These are phyloP conservation scores for Charina bottae DNA, from an alignment of 2,113 vertebrate genomes.

Conservation along the genomic window DNA sequence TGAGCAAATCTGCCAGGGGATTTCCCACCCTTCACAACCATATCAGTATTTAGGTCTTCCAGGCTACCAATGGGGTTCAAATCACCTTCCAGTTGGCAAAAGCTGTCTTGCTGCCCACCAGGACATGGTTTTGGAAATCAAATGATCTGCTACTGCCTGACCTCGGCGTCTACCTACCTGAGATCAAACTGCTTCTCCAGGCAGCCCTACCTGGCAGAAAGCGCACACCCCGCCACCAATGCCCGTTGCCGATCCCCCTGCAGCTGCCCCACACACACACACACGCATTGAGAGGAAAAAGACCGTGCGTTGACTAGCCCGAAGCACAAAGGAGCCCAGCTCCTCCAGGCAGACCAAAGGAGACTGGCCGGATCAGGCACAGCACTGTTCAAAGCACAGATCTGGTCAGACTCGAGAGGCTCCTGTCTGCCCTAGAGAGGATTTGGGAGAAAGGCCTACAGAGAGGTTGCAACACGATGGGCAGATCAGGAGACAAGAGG, in stretches of 20 bases:
- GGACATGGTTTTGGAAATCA: neutral
- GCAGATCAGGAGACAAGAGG: neutral
- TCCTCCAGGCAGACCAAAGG: neutral
- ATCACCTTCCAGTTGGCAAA: neutral
- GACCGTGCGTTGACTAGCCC: neutral
- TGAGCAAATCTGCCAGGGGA: neutral
- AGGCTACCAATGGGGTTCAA: neutral
- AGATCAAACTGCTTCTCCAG: neutral
- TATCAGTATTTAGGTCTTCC: neutral
- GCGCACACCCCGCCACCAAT: neutral
- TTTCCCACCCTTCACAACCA: neutral
- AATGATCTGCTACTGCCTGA: neutral
- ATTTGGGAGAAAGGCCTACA: neutral
- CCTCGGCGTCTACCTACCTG: neutral
- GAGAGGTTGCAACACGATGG: neutral
- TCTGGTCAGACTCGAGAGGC: neutral
- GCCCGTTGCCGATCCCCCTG: neutral
- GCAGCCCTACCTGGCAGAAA: neutral
- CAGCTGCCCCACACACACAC: neutral
- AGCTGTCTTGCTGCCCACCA: too few species aligned
- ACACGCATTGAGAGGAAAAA: neutral
- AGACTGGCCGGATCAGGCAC: neutral
- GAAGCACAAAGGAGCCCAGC: neutral
- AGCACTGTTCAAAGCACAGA: neutral
- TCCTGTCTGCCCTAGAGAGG: neutral